Conservation (phyloP, 2,888 invertebrate genomes). For the Eupithecia vulgata region DNA sequence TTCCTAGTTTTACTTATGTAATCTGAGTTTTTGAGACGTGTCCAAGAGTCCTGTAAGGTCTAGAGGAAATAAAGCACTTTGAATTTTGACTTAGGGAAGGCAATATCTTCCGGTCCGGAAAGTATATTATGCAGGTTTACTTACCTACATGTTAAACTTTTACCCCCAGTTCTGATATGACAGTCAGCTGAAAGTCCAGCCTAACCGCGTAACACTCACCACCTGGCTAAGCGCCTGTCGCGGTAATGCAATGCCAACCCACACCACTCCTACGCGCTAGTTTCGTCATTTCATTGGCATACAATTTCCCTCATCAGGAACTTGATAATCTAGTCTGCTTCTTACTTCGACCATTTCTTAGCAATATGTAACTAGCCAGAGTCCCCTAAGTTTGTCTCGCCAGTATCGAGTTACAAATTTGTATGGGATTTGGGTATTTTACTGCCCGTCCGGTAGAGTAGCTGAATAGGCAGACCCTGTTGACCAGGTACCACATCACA, state of each 20-base stretch:
- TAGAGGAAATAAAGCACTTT: too few species aligned
- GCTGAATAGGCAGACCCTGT: neutral
- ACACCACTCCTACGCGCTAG: conserved; percentile 1
- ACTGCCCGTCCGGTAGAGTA: neutral
- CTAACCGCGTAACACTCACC: neutral
- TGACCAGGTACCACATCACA: neutral
- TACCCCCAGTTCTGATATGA: neutral
- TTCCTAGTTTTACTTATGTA: too few species aligned
- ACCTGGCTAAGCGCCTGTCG: conserved; percentile 2
- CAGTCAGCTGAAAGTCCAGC: neutral
- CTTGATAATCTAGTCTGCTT: neutral
- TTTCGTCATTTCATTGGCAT: conserved; percentile 7
- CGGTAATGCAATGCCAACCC: conserved; percentile 3
- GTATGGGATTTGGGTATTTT: neutral
- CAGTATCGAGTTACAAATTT: neutral
- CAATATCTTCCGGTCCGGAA: too few species aligned
- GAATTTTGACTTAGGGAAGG: too few species aligned
- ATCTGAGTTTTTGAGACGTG: too few species aligned
- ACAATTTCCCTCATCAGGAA: neutral
- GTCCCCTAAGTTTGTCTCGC: neutral
- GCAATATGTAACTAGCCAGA: neutral
- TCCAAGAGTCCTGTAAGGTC: too few species aligned
- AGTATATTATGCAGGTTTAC: too few species aligned
- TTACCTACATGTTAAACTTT: neutral
- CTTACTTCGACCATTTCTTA: neutral